Evolutionary conservation across 2,797 vertebrate species (phyloP), one percentile per base, ranked within the genome.

Genomic region (Staurois parvus): DNA sequence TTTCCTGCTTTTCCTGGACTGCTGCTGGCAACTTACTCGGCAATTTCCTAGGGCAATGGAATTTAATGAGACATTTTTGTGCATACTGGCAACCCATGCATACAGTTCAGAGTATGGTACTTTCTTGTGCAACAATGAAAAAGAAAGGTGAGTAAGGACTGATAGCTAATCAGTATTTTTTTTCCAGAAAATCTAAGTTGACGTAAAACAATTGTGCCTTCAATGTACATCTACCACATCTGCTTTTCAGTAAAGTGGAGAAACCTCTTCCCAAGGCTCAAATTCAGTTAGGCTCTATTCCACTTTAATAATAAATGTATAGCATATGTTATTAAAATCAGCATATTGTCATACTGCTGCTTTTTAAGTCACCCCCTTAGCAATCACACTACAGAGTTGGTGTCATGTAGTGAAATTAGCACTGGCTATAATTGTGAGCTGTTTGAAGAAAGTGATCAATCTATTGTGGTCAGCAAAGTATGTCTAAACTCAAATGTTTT

Each of bases 1-100:
- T 2, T 98, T 98, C 91, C 92, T 98, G 81, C 95, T 99, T 88
- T 94, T 99, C 91, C 92, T 98, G 30, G 96, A 98, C 93, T 97
- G 96, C 0, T 92, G 96, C 88, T 97, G 96, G 96, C 97, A 99
- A 92, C 90, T 97, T 81, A 91, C 93, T 85, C 90, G 77, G 15
- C 97, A 98, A 93, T 98, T 98, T 91, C 97, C 96, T 0, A 88
- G 96, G 29, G 95, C 96, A 0, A 89, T 97, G 90, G 95, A 96
- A 66, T 98, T 97, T 72, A 90, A 94, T 0, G 96, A 98, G 90
- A 77, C 29, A 0, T 91, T 98, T 85, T 95, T 98, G 6, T 92
- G 97, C 84, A 80, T 90, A 21, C 93, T 98, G 84, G 96, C 96
- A 0, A 94, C 93, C 2, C 96, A 97, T 1, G 92, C 91, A 76